Conservation (phyloP, 2,888 invertebrate species). For the Papilio gigon region DNA sequence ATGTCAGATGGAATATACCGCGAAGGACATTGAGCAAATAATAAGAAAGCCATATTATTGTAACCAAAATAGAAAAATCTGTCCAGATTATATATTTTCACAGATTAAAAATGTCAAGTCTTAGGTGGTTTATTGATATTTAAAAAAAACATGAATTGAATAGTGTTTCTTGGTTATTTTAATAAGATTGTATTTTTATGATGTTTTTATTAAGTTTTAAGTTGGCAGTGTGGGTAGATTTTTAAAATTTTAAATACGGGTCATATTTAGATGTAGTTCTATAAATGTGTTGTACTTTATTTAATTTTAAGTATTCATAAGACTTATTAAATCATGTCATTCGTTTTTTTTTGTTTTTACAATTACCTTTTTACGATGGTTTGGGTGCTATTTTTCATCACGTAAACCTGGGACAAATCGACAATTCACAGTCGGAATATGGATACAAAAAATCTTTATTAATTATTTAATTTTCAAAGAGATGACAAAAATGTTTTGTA, state of each 20-base stretch:
- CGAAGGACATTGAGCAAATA: constrained; percentile 50
- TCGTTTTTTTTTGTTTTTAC: constrained; percentile 50
- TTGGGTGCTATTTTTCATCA: too few relatives aligned
- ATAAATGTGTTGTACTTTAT: constrained; percentile 62
- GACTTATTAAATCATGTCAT: constrained; percentile 66
- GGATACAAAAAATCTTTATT: too few relatives aligned
- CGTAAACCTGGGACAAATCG: too few relatives aligned
- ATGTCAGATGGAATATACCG: constrained; percentile 47
- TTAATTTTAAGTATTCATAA: constrained; percentile 55
- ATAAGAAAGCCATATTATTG: constrained; percentile 60
- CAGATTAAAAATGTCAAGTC: background rate
- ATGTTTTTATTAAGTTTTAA: constrained; percentile 8
- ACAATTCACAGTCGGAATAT: too few relatives aligned
- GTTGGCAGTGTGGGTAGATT: constrained; percentile 43
- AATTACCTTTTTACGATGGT: background rate
- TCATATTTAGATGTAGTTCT: constrained; percentile 48
- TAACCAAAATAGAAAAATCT: constrained; percentile 44
- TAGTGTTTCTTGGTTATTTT: too few relatives aligned
- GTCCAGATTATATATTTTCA: constrained; percentile 4
- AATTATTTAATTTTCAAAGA: too few relatives aligned
- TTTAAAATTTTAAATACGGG: constrained; percentile 29
- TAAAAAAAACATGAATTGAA: background rate
- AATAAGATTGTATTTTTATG: too few relatives aligned
- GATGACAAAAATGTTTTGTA: too few relatives aligned
- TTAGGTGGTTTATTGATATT: background rate